Evolutionary conservation across 2,888 invertebrate genomes (phyloP).

Genomic region (Caenorhabditis plicata): DNA sequence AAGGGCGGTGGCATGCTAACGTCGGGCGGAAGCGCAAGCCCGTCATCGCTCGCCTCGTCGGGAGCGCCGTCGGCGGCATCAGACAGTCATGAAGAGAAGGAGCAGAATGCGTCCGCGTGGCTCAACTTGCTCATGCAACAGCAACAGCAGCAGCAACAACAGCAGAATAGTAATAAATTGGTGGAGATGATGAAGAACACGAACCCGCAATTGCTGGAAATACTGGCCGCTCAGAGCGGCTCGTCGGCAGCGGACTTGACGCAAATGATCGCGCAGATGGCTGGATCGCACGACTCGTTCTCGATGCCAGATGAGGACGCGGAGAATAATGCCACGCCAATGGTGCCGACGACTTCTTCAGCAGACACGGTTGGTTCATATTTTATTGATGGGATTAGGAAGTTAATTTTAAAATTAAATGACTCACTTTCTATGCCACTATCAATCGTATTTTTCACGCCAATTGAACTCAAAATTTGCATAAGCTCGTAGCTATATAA

Average conservation of each 20-base stretch:
- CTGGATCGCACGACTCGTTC: not conserved
- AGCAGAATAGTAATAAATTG: not conserved
- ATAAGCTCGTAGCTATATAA: too few species aligned
- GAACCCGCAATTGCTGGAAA: conserved; percentile 7
- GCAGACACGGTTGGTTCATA: conserved; percentile 20
- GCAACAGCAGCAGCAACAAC: conserved; percentile 13
- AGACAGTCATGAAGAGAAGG: conserved; percentile 7
- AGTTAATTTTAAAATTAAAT: too few species aligned
- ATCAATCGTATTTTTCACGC: too few species aligned
- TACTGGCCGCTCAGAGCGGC: conserved; percentile 9
- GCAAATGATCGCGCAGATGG: not conserved
- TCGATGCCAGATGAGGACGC: not conserved
- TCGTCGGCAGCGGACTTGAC: not conserved
- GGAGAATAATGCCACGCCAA: too few species aligned
- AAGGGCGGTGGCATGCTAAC: conserved; percentile 15
- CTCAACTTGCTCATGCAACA: not conserved
- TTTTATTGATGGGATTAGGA: too few species aligned
- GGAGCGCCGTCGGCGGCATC: conserved; percentile 29
- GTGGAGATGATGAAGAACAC: conserved; percentile 7
- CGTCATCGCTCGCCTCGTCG: conserved; percentile 23
- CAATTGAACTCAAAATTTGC: conserved; percentile 10
- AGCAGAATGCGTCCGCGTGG: conserved; percentile 7
- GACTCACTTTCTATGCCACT: too few species aligned
- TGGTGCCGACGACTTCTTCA: conserved; percentile 17
- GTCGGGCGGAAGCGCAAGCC: conserved; percentile 25